Conservation (phyloP, 2,113 vertebrate genomes). For the Kryptolebias marmoratus region DNA sequence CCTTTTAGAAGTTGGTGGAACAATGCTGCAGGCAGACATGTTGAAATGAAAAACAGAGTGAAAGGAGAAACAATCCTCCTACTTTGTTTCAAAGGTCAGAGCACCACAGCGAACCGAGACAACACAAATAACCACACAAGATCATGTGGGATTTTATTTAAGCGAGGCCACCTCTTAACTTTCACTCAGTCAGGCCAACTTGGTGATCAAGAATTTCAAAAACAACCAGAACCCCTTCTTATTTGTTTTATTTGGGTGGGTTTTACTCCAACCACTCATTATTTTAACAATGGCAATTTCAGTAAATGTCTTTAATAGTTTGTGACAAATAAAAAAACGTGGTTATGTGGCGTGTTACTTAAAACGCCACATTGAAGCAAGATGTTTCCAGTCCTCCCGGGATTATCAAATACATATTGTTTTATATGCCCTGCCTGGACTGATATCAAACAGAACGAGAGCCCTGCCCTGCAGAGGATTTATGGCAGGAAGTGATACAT, state of each 20-base stretch:
- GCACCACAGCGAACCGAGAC: conserved; percentile 59
- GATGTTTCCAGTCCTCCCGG: conserved; percentile 18
- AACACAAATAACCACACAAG: conserved; percentile 34
- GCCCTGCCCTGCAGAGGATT: conserved; percentile 56
- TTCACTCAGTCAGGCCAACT: conserved; percentile 27
- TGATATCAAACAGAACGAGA: conserved; percentile 46
- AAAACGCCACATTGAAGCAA: conserved; percentile 25
- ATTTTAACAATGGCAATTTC: neutral
- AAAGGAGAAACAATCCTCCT: conserved; percentile 9
- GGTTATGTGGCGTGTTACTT: neutral
- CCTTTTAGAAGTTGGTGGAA: neutral
- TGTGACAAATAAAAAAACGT: neutral
- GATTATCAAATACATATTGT: conserved; percentile 44
- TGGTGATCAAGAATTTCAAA: conserved; percentile 15
- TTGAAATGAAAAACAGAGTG: neutral
- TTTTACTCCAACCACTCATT: conserved; percentile 9
- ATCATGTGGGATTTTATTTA: conserved; percentile 5
- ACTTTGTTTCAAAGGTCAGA: conserved; percentile 69
- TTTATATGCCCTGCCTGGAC: conserved; percentile 30
- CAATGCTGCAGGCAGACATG: neutral
- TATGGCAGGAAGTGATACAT: conserved; percentile 73
- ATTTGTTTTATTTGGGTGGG: conserved; percentile 3
- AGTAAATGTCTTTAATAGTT: neutral
- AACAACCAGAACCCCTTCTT: conserved; percentile 12
- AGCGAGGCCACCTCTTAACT: conserved; percentile 31